A percentile compares a stretch with the other conserved stretches of the same genome.
Evolutionary conservation across 1,140 invertebrate genomes (phyloP).

Genomic region (Drosophila triauraria): DNA sequence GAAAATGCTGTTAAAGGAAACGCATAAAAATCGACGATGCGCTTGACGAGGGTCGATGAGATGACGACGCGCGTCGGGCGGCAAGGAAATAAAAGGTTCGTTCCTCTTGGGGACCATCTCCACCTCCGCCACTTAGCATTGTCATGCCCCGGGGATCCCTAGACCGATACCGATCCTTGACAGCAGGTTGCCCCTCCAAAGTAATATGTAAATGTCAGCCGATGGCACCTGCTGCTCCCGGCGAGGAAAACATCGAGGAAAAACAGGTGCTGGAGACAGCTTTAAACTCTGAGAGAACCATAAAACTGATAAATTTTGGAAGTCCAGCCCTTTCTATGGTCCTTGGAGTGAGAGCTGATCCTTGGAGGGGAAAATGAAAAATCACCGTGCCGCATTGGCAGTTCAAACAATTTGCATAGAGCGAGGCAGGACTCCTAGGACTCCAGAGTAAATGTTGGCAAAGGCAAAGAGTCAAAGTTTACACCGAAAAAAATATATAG

Average conservation of each 20-base stretch:
- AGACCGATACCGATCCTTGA: neutral
- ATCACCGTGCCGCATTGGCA: constrained; percentile 73
- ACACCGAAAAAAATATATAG: neutral
- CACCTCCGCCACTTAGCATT: constrained; percentile 33
- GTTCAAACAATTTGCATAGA: constrained; percentile 71
- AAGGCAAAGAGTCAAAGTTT: constrained; percentile 16
- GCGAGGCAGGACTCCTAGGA: constrained; percentile 2
- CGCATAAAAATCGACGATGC: constrained; percentile 72
- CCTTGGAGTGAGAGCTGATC: too few species aligned
- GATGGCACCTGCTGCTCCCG: constrained; percentile 31
- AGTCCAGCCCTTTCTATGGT: neutral
- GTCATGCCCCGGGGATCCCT: constrained; percentile 9
- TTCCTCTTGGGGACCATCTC: neutral
- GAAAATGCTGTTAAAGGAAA: constrained; percentile 27
- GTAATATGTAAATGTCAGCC: constrained; percentile 46
- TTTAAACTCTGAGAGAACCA: neutral
- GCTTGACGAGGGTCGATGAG: constrained; percentile 76
- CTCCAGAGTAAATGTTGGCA: constrained; percentile 37
- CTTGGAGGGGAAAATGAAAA: constrained; percentile 54
- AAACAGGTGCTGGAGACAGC: constrained; percentile 37
- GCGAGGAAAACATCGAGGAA: neutral
- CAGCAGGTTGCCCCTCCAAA: constrained; percentile 20
- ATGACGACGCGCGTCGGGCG: constrained; percentile 24
- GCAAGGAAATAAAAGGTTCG: neutral
- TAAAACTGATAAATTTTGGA: constrained; percentile 35